Base-by-base conservation (phyloP, 2,113 vertebrate species). In the Pseudois nayaur region DNA sequence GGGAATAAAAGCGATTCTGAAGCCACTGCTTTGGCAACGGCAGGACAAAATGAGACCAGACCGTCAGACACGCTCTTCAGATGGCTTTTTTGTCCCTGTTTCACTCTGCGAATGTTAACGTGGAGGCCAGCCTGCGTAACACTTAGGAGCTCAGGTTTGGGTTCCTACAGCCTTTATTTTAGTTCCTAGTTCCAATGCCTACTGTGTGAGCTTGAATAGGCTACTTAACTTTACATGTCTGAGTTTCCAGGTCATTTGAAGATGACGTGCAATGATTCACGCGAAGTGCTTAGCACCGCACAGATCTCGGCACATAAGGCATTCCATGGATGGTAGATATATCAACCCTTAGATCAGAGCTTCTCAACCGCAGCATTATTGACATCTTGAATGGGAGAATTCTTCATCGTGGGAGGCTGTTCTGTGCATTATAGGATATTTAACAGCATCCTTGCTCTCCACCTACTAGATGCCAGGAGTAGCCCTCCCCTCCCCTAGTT, bases 201-300 rank as follows among this genome's bases (percentile, higher is more conserved):
- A 78, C 8, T 2, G 3, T 43, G 43, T 59, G 48, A 48, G 45
- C 10, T 50, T 27, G 78, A 59, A 40, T 64, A 87, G 40, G 74
- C 36, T 59, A 45, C n/a, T 91, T 54, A 29, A 84, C 79, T 79
- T 48, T n/a, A 52, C 27, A 36, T 9, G 64, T 54, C 59, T 19
- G 25, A 59, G n/a, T 89, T 92, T 96, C 84, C 64, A 81, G 91
- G 67, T 82, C 8, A 21, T 74, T 43, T 81, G 52, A 95, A 79
- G 83, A 83, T 14, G 79, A 55, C 43, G 29, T 27, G 13, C 62
- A 91, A 48, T 1, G 54, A 74, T 19, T 79, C 54, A 25, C 0
- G 15, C 16, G 29, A 33, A 43, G 33, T 6, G 83, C 50, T 74
- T 19, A 45, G 74, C 57, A 45, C 64, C 8, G 36, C 36, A 71